These are phyloP conservation scores for Lethenteron camtschaticum DNA, from an alignment of 2,113 vertebrate genomes.

Conservation along the genomic window DNA sequence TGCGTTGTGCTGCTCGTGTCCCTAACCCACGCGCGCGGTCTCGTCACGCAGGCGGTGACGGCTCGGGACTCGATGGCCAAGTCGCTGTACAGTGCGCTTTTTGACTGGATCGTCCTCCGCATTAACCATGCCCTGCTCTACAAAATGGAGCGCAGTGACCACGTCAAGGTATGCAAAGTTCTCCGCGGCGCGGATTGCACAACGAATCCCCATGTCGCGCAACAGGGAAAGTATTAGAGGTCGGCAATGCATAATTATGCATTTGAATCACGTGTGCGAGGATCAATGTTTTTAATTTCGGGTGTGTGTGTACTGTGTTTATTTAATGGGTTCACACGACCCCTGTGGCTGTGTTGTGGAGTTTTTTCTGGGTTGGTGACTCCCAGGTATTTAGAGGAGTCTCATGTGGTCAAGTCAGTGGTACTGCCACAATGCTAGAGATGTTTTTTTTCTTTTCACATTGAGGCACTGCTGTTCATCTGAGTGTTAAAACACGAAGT, in stretches of 20 bases:
- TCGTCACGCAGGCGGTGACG: constrained; percentile 42
- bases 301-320: too few relatives aligned
- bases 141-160: constrained; percentile 61
- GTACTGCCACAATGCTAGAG: too few relatives aligned
- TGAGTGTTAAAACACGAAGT: too few relatives aligned
- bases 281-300: not conserved
- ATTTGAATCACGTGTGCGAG: not conserved
- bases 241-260: not conserved
- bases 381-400: too few relatives aligned
- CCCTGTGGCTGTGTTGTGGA: too few relatives aligned
- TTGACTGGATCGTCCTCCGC: constrained; percentile 98
- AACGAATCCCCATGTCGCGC: not conserved
- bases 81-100: constrained; percentile 76
- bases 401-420: too few relatives aligned
- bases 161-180: constrained; percentile 36
- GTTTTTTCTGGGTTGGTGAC: too few relatives aligned
- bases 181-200: not conserved
- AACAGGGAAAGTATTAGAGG: not conserved
- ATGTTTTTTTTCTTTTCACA: too few relatives aligned
- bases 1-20: too few relatives aligned
- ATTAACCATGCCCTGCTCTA: constrained; percentile 95
- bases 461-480: too few relatives aligned
- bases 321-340: too few relatives aligned
- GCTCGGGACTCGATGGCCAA: constrained; percentile 95
- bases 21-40: too few relatives aligned